A percentile compares a stretch with the other conserved stretches of the same genome.
phyloP scores from a whole-genome alignment of 2,888 invertebrate species.

The Lasioglossum villosulum region DNA sequence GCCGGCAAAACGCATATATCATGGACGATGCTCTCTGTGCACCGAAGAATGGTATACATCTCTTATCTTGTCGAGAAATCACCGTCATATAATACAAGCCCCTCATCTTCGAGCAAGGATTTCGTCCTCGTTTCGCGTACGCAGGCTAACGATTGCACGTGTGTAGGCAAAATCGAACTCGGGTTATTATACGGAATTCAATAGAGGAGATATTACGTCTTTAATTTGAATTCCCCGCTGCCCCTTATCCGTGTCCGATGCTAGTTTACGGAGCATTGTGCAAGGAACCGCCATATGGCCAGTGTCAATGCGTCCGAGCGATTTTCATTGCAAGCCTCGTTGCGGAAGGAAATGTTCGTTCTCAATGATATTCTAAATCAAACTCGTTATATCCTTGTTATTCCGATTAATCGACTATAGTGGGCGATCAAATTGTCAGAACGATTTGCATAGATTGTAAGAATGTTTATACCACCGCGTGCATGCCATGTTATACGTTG shows the following conservation, averaged over 20 bases:
- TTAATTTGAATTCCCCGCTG: background rate
- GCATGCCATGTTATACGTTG: too few species aligned
- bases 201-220: constrained; percentile 7
- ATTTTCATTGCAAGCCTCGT: background rate
- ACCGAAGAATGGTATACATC: constrained; percentile 71
- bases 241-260: background rate
- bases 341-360: background rate
- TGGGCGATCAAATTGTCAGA: too few species aligned
- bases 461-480: too few species aligned
- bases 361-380: background rate
- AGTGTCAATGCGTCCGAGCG: background rate
- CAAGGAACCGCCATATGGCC: background rate
- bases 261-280: background rate
- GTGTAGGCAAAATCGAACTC: constrained; percentile 28
- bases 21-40: constrained; percentile 49
- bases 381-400: background rate
- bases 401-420: background rate
- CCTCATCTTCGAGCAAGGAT: constrained; percentile 57
- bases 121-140: constrained; percentile 13
- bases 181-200: constrained; percentile 1
- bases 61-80: constrained; percentile 73
- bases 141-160: constrained; percentile 16
- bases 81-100: constrained; percentile 70
- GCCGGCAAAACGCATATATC: constrained; percentile 63
- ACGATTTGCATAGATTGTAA: too few species aligned